Base-by-base conservation (phyloP, 2,113 vertebrate genomes). In the Paramisgurnus dabryanus region DNA sequence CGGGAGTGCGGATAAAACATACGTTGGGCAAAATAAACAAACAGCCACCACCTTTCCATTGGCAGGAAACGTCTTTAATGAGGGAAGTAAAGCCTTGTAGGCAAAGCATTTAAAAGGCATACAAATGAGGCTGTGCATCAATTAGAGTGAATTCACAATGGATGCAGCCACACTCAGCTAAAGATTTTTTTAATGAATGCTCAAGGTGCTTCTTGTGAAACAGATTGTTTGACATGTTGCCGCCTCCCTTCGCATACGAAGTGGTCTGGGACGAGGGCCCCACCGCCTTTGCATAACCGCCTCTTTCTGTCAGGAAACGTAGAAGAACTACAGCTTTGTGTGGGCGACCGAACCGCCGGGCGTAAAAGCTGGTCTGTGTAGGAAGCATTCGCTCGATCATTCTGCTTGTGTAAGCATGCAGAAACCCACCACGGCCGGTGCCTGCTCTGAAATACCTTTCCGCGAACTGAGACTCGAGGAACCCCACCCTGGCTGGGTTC, bases 91-190 rank as follows among this genome's bases (percentile, higher is more conserved):
- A 81, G 76, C 83, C 70, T 63, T 40, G 45, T 67, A 63, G 77
- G 57, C 78, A 70, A 50, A 39, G 64, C 70, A 3, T 83, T 83
- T 74, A 85, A 79, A 70, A 78, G 79, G 82, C 83, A 84, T 82
- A 75, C 76, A 79, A 81, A 84, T 81, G 83, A 79, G 73, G 50
- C 22, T 22, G 64, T 11, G 64, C 40, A 58, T 71, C 53, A 83
- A 81, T 84, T 84, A 82, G 80, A 47, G 70, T 65, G 66, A 57
- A 68, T 70, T 43, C 75, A 83, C 71, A 66, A 69, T 41, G 64
- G 43, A 58, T 43, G 79, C 47, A 17, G 8, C 53, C 43, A 65
- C 61, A 55, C 47, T 57, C 1, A 22, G 79, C 70, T 74, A 71
- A 69, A 63, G 50, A 75, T 55, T 66, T 83, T 34, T 60, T 61